These are phyloP conservation scores for Teleogryllus oceanicus DNA, from an alignment of 2,888 invertebrate species.

Conservation along the genomic window DNA sequence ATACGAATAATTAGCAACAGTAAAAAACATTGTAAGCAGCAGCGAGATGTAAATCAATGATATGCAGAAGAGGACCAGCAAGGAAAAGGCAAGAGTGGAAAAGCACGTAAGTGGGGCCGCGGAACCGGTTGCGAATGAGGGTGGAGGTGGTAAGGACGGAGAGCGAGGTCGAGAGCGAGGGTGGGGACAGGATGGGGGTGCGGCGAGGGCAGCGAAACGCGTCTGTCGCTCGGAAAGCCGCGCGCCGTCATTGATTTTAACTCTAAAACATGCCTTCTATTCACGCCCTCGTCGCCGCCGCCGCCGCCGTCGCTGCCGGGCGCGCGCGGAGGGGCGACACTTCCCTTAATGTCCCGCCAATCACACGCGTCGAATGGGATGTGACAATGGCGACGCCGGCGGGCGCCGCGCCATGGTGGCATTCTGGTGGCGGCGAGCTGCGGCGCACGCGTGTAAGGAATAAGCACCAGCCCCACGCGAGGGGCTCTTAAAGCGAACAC, in stretches of 20 bases:
- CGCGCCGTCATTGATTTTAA: not conserved
- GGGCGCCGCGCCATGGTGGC: not conserved
- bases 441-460: not conserved
- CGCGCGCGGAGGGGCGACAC: not conserved
- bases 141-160: not conserved
- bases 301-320: not conserved
- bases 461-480: too few species aligned
- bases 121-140: too few species aligned
- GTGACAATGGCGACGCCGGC: not conserved
- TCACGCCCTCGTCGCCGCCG: conserved; percentile 6
- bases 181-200: not conserved
- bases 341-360: conserved; percentile 7
- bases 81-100: too few species aligned
- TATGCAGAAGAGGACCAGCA: not conserved
- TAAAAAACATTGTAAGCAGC: too few species aligned
- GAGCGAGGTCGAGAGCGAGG: not conserved
- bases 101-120: too few species aligned
- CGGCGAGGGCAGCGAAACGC: not conserved
- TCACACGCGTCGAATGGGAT: not conserved
- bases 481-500: too few species aligned
- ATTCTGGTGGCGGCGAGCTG: not conserved
- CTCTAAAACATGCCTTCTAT: conserved; percentile 18
- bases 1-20: too few species aligned
- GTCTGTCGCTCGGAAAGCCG: not conserved
- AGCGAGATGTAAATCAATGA: not conserved